These are phyloP conservation scores for Chloropsis cyanopogon DNA, from an alignment of 2,113 vertebrate genomes.

Conservation along the genomic window DNA sequence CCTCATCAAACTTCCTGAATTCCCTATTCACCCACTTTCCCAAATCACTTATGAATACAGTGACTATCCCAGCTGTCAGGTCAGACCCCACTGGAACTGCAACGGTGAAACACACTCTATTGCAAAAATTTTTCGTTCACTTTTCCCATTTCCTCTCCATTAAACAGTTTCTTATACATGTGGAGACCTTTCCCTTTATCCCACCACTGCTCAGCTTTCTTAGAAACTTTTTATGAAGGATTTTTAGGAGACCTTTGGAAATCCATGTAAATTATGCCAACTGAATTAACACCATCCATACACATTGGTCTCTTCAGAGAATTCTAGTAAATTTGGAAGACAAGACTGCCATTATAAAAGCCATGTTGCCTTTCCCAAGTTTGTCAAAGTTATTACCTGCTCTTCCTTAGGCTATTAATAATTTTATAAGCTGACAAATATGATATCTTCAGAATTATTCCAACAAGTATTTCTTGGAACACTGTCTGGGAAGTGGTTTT, in stretches of 20 bases:
- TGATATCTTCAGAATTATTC: neutral
- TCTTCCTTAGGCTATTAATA: neutral
- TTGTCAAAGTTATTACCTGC: neutral
- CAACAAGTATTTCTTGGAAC: neutral
- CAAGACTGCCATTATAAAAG: neutral
- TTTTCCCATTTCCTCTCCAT: neutral
- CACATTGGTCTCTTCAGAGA: neutral
- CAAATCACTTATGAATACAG: neutral
- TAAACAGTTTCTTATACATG: neutral
- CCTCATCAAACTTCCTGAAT: neutral
- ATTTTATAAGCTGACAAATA: neutral
- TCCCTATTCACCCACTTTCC: neutral
- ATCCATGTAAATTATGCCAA: neutral
- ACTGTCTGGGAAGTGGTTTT: neutral
- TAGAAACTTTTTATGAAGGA: neutral
- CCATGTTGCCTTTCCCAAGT: neutral
- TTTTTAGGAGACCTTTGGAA: neutral
- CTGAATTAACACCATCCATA: neutral
- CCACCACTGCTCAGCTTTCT: neutral
- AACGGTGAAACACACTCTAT: neutral
- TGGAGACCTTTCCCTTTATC: neutral
- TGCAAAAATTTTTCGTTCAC: neutral
- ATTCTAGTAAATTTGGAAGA: neutral
- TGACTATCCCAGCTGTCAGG: neutral
- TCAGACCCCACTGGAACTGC: neutral